A percentile compares a stretch with the other conserved stretches of the same genome.
phyloP scores from a whole-genome alignment of 2,797 vertebrate genomes.

The Bradypodion ventrale region DNA sequence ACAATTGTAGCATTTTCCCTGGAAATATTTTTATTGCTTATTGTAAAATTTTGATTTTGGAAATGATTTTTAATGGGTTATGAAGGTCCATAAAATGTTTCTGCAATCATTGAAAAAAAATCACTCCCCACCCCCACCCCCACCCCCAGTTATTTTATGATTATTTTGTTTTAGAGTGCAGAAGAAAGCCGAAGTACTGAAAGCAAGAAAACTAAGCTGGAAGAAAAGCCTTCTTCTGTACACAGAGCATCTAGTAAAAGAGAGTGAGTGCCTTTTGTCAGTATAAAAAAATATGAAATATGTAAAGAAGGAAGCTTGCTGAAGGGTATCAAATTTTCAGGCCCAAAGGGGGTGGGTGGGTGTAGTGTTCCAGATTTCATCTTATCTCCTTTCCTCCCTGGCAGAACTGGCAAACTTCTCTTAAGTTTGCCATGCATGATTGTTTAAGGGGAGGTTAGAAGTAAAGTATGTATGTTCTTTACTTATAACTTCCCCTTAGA shows the following conservation, averaged over 20 bases:
- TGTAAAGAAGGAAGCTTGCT: not conserved
- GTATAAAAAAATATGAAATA: not conserved
- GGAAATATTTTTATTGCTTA: not conserved
- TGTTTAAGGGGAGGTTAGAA: not conserved
- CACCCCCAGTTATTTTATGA: constrained; percentile 46
- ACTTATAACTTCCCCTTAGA: not conserved
- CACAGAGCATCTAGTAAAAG: constrained; percentile 89
- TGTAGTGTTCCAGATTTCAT: not conserved
- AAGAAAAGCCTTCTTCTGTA: constrained; percentile 87
- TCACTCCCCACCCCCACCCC: constrained; percentile 34
- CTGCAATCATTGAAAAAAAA: not conserved
- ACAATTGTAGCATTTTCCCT: not conserved
- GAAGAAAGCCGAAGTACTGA: constrained; percentile 88
- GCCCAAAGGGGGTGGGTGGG: not conserved
- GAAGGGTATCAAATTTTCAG: not conserved
- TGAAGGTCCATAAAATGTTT: not conserved
- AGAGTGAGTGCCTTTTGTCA: constrained; percentile 83
- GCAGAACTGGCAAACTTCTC: not conserved
- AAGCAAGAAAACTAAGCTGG: constrained; percentile 90
- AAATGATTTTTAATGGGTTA: not conserved
- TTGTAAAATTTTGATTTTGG: accelerated
- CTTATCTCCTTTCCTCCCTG: no score
- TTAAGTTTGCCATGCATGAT: not conserved
- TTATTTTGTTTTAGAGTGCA: constrained; percentile 83
- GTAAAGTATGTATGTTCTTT: not conserved